Percentiles rank a stretch among this genome's conserved stretches.
phyloP scores from a whole-genome alignment of 2,888 invertebrate species.

The Nomada goodeniana region DNA sequence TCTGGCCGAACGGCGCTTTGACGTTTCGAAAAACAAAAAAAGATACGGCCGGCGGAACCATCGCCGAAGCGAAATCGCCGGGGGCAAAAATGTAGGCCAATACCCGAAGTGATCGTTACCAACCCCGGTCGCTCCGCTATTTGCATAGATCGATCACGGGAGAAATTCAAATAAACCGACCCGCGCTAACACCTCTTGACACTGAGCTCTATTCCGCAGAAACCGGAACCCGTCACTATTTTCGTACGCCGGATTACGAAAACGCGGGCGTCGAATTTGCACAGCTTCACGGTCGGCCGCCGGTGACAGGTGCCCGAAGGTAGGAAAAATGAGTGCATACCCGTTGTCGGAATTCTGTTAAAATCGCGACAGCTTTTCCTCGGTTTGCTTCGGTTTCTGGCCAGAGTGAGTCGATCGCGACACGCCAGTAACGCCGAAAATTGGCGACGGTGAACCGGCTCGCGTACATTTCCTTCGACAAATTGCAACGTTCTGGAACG shows the following conservation, averaged over 20 bases:
- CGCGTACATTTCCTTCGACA: no score
- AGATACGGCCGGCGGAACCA: conserved; percentile 43
- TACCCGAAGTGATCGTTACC: conserved; percentile 67
- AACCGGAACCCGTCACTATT: conserved; percentile 3
- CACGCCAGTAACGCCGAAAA: not conserved
- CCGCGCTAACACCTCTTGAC: conserved; percentile 26
- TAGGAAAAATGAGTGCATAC: no score
- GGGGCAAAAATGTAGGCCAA: conserved; percentile 60
- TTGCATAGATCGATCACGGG: conserved; percentile 63
- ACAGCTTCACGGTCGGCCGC: no score
- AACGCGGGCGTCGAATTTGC: no score
- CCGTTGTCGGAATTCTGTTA: no score
- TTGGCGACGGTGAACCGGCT: no score
- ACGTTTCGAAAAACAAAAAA: conserved; percentile 56
- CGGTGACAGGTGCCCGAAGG: no score
- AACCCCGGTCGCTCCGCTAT: conserved; percentile 55
- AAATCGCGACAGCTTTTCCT: no score
- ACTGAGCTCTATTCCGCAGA: conserved; percentile 39
- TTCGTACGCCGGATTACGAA: no score
- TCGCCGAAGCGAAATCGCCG: conserved; percentile 33
- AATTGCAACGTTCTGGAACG: not conserved
- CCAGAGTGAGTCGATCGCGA: no score
- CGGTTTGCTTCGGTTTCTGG: no score
- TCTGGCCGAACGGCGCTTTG: conserved; percentile 46
- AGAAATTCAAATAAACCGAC: conserved; percentile 67